These are phyloP conservation scores for Oconnorella tubifera DNA, from an alignment of 2,888 invertebrate species.

Conservation along the genomic window DNA sequence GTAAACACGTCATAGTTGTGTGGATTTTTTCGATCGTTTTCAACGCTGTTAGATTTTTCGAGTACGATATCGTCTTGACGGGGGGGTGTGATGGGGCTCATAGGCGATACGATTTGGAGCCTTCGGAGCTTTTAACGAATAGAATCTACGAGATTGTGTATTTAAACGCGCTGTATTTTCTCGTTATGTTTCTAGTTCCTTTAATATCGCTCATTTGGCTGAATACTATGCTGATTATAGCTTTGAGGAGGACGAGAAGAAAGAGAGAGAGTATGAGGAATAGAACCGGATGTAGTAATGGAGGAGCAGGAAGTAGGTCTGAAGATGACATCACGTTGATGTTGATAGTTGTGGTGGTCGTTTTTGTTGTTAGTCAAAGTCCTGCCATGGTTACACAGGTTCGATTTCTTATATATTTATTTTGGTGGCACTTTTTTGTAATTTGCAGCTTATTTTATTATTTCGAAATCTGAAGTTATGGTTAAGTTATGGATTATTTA, in stretches of 20 bases:
- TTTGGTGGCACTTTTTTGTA: too few relatives aligned
- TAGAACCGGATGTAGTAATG: neutral
- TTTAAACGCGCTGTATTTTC: conserved; percentile 32
- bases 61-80: conserved; percentile 11
- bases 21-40: conserved; percentile 28
- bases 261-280: conserved; percentile 31
- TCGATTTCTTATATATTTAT: too few relatives aligned
- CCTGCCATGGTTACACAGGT: conserved; percentile 36
- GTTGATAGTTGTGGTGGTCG: conserved; percentile 37
- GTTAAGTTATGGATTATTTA: too few relatives aligned
- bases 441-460: too few relatives aligned
- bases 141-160: conserved; percentile 34
- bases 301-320: conserved; percentile 17
- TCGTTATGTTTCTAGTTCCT: conserved; percentile 36
- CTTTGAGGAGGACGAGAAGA: conserved; percentile 28
- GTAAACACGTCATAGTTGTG: conserved; percentile 32
- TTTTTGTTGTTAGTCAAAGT: conserved; percentile 34
- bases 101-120: neutral
- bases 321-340: conserved; percentile 38
- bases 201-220: conserved; percentile 31
- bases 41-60: conserved; percentile 26
- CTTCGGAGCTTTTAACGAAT: conserved; percentile 15
- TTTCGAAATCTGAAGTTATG: too few relatives aligned
- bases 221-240: conserved; percentile 33
- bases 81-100: neutral